Base-by-base conservation (phyloP, 2,888 invertebrate genomes). In the Diplolepis rosae region DNA sequence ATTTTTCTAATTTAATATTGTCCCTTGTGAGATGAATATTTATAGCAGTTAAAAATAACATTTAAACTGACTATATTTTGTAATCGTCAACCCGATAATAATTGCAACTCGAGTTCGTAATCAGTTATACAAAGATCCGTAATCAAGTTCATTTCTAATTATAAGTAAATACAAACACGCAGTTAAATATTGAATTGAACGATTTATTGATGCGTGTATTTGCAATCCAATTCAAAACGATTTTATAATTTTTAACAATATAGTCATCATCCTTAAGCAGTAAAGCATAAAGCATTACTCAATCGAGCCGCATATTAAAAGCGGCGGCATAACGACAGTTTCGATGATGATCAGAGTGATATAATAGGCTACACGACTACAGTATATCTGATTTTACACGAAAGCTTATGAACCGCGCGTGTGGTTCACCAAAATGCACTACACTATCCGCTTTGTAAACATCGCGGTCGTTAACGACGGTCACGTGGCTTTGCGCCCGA, bases 401-500 rank as follows among this genome's bases (percentile, higher is more conserved):
- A 15, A 45, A 18, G 45, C 45, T 39, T 35, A 56, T 61, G 61
- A 61, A 39, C 18, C 50, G 73, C 73, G 74, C 72, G 73, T 76
- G 74, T 72, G 72, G 72, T 72, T 75, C 68, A 56, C 71, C 70
- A 71, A 68, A 72, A 73, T 76, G 70, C 70, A 77, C 66, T 51
- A 70, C 67, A 56, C 72, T 68, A 65, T 74, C 68, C 75, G 72
- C 74, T 69, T 66, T 77, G 80, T 84, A 84, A 84, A 82, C 83
- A 83, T 77, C 78, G 80, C 80, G 84, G 83, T 84, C 85, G 82
- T 83, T 85, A 86, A 85, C 82, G 85, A 77, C 72, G 83, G 85
- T 84, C 74, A 74, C 83, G 83, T 82, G 82, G 77, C 83, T 73
- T 82, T 77, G 82, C 81, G 82, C 84, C 83, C 83, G 84, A 86